These are phyloP conservation scores for Porites rus DNA, from an alignment of 92 coral and sea anemone species.

Conservation along the genomic window DNA sequence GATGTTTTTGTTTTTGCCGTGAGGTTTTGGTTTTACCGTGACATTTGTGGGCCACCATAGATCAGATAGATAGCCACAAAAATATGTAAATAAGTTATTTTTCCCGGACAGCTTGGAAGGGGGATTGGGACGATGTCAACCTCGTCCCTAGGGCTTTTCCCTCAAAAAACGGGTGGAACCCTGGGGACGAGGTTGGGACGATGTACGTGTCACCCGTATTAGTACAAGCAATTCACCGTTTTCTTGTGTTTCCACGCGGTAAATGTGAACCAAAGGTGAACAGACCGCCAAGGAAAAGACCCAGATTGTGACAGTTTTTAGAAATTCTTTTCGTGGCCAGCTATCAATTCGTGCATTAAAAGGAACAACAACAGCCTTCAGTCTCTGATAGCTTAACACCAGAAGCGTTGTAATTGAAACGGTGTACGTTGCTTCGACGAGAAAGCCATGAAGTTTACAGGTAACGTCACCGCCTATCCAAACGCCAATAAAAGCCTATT, in stretches of 20 bases:
- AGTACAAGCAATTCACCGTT: not conserved
- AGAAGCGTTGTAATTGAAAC: conserved; percentile 51
- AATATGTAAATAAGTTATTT: no score
- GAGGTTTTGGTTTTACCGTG: no score
- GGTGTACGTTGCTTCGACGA: conserved; percentile 55
- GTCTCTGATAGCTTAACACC: conserved; percentile 32
- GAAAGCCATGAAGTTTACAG: conserved; percentile 54
- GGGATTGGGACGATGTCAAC: no score
- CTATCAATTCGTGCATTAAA: conserved; percentile 6
- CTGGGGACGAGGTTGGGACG: no score
- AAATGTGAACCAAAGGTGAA: conserved; percentile 44
- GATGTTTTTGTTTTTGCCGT: no score
- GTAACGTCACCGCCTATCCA: conserved; percentile 53
- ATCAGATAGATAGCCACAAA: no score
- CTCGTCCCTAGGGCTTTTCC: no score
- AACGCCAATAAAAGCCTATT: conserved; percentile 17
- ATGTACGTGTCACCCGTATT: no score
- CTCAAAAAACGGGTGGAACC: no score
- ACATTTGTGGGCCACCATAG: no score
- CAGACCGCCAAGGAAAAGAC: conserved; percentile 27
- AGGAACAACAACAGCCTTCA: conserved; percentile 36
- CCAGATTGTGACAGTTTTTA: conserved; percentile 22
- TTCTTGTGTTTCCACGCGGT: conserved; percentile 5
- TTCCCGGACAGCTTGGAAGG: no score
- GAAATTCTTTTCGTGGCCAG: conserved; percentile 12